Base-by-base conservation (phyloP, 2,888 invertebrate genomes). In the Noctua janthina region DNA sequence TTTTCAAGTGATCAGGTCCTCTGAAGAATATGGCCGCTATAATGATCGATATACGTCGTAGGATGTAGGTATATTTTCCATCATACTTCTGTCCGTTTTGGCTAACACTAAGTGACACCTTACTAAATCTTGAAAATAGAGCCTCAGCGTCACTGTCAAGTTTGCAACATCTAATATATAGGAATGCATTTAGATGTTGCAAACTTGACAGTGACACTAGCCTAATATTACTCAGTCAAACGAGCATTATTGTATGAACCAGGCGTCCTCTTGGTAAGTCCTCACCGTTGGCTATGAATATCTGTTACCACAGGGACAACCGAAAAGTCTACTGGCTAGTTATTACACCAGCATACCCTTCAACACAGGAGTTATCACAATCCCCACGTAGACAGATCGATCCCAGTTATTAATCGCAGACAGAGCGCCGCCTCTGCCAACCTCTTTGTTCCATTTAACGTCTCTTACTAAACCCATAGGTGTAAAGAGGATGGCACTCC, bases 1-100 rank as follows among this genome's bases (percentile, higher is more conserved):
- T 62, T 79, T 73, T 54, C 6, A 68, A 84, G 46, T 54, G 46
- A 51, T 8, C 56, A 67, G 39, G 43, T 51, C 5, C 56, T 66
- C 51, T 49, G 6, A 10, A 72, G 56, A 56, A 49, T 49, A 39
- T 39, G 7, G 35, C n/a, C 2, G 10, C 13, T 46, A 6, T 66
- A 46, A 54, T 46, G 54, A 35, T 35, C 35, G 17, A 46, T n/a
- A 23, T 23, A 56, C 2, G 35, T 20, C 20, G 13, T 49, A 13
- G 46, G 29, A 8, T 29, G 46, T 35, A 8, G 15, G 46, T 3
- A 66, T 5, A 39, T 20, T 39, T 72, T 59, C 10, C 59, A 11
- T n/a, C 6, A 39, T 13, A 23, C 43, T 29, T 62, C 62, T 62
- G 29, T 29, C 0, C 15, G 2, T 2, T 62, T 7, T 15, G 35